Conservation (phyloP, 2,797 vertebrate genomes). For the Bryconaethiops microstoma region DNA sequence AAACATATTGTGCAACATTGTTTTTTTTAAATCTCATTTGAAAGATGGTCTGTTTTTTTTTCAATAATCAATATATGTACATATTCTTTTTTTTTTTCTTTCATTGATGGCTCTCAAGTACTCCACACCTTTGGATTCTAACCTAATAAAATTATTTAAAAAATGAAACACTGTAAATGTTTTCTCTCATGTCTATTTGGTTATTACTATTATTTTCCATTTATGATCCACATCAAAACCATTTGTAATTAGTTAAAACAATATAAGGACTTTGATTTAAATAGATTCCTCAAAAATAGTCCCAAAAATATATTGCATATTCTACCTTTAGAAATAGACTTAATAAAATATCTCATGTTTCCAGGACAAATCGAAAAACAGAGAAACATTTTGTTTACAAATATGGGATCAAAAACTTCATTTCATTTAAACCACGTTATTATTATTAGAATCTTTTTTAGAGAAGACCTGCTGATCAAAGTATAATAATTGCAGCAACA, state of each 20-base stretch:
- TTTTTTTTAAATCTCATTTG: conserved; percentile 26
- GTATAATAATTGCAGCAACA: conserved; percentile 37
- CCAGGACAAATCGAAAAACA: conserved; percentile 70
- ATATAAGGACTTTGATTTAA: conserved; percentile 43
- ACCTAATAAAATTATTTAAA: neutral
- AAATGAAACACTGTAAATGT: conserved; percentile 34
- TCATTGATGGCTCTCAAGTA: conserved; percentile 38
- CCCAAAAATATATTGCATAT: conserved; percentile 82
- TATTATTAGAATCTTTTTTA: conserved; percentile 15
- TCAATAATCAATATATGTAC: conserved; percentile 69
- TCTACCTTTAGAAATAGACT: conserved; percentile 76
- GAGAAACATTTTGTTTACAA: conserved; percentile 50
- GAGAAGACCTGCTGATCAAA: conserved; percentile 39
- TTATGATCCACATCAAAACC: conserved; percentile 34
- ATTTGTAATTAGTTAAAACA: conserved; percentile 19
- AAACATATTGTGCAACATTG: conserved; percentile 55
- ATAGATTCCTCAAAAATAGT: conserved; percentile 73
- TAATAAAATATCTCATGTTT: conserved; percentile 78
- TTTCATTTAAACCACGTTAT: conserved; percentile 21
- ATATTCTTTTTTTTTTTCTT: conserved; percentile 53
- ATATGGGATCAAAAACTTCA: conserved; percentile 28
- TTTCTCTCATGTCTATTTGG: conserved; percentile 40
- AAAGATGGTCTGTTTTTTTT: conserved; percentile 64
- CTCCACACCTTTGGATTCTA: conserved; percentile 41
- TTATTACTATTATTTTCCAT: conserved; percentile 26